These are phyloP conservation scores for Enteromius viviparus DNA, from an alignment of 2,797 vertebrate species.

Conservation along the genomic window DNA sequence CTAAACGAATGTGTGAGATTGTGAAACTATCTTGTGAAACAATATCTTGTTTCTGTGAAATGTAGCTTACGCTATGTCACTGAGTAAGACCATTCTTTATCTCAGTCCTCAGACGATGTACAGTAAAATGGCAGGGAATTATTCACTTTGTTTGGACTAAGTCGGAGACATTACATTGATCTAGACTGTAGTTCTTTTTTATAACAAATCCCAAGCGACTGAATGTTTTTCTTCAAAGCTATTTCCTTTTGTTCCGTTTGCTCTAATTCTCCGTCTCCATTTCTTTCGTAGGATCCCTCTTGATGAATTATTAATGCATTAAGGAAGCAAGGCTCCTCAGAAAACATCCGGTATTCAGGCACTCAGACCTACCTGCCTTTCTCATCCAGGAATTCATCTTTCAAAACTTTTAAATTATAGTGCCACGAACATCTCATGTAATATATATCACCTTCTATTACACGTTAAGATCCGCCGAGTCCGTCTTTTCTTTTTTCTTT, in stretches of 20 bases:
- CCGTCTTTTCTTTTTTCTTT: neutral
- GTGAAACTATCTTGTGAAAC: neutral
- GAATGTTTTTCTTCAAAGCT: neutral
- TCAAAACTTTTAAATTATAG: neutral
- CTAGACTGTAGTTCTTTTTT: neutral
- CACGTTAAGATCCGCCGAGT: neutral
- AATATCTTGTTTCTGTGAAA: neutral
- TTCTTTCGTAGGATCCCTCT: neutral
- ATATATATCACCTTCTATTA: neutral
- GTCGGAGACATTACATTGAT: neutral
- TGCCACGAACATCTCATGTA: neutral
- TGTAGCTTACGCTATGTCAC: neutral
- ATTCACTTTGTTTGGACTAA: neutral
- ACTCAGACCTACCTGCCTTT: neutral
- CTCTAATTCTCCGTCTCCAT: neutral
- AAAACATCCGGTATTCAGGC: conserved; percentile 10
- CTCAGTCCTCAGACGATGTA: too few species aligned
- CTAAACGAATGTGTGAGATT: neutral
- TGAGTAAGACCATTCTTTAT: neutral
- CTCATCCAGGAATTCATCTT: neutral
- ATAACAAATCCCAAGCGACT: neutral
- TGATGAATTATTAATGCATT: conserved; percentile 42
- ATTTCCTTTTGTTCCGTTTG: neutral
- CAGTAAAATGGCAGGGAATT: neutral
- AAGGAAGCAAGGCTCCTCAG: conserved; percentile 32